Evolutionary conservation across 1,140 invertebrate species (phyloP), one percentile per base, ranked within the genome.

Genomic region (Hycleus phaleratus): DNA sequence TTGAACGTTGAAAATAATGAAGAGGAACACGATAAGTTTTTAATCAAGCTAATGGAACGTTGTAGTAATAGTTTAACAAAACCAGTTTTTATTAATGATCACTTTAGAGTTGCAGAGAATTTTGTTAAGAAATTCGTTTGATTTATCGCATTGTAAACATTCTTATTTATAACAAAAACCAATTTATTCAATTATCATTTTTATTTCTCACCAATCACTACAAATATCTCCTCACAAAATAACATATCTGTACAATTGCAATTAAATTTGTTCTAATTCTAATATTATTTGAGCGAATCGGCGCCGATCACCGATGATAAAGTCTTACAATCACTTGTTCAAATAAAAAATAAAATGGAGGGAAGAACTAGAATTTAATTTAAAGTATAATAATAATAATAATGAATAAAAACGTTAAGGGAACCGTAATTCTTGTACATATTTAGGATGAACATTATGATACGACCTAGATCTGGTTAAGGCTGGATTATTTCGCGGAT

Each of bases 361-460:
- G 32, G 32, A 32, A 18, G 18, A 18, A 18, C 18, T 18, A 18
- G 0, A 18, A 18, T 7, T 32, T 32, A 32, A 4, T 4, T 32
- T 32, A 32, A 32, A 32, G 32, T 7, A 7, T 32, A 32, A 32
- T 7, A 32, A 32, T 32, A 32, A 18, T 18, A 18, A 18, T 18
- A 18, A 18, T 18, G 18, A 18, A 18, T 18, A 1, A 18, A 18
- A 18, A 32, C 32, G 25, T 60, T 50, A 79, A 74, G 79, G 79
- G 73, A 81, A 82, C 53, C 78, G 75, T 74, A 81, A 76, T 71
- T 82, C 80, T 38, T 78, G 78, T 8, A 82, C 75, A 63, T 81
- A 82, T 56, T 79, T 75, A 63, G 78, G 74, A 69, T 79, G 76
- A 59, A 80, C 73, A 62, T 80, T 80, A 54, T 81, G 79, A 60